phyloP scores from a whole-genome alignment of 2,888 invertebrate genomes.

The Epirrita christyi region DNA sequence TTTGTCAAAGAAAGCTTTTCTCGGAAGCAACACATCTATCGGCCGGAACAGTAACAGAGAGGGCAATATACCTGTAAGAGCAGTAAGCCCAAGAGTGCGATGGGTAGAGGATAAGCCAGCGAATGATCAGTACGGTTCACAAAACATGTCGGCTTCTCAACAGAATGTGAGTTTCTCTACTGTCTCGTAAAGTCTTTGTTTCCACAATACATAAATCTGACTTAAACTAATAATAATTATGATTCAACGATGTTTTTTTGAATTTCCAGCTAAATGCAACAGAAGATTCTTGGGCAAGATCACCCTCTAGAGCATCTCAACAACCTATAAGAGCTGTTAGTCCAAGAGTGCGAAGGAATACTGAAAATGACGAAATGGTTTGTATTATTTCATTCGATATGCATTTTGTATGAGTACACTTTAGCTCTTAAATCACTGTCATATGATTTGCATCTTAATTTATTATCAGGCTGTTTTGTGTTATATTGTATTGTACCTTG shows the following conservation, averaged over 20 bases:
- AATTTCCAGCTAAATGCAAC: conserved; percentile 61
- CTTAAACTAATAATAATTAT: neutral
- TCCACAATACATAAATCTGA: neutral
- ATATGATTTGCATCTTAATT: conserved; percentile 2
- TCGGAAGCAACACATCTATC: conserved; percentile 80
- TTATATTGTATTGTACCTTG: neutral
- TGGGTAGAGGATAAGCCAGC: conserved; percentile 78
- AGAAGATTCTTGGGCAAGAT: conserved; percentile 76
- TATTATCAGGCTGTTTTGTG: neutral
- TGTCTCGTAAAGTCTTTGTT: neutral
- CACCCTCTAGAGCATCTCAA: conserved; percentile 74
- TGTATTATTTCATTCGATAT: conserved; percentile 20
- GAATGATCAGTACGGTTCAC: conserved; percentile 70
- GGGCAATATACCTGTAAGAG: conserved; percentile 78
- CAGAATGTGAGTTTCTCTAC: conserved; percentile 68
- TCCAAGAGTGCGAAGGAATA: conserved; percentile 75
- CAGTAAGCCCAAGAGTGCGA: conserved; percentile 80
- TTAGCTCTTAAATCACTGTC: neutral
- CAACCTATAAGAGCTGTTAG: conserved; percentile 81
- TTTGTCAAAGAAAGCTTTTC: conserved; percentile 80
- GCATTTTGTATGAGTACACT: neutral
- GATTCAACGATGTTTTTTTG: neutral
- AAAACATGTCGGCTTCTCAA: conserved; percentile 73
- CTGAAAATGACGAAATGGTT: conserved; percentile 77
- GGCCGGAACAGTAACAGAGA: conserved; percentile 73